Conservation (phyloP, 53 echinoderm and acorn worm species). For the Pentamera pediparva region DNA sequence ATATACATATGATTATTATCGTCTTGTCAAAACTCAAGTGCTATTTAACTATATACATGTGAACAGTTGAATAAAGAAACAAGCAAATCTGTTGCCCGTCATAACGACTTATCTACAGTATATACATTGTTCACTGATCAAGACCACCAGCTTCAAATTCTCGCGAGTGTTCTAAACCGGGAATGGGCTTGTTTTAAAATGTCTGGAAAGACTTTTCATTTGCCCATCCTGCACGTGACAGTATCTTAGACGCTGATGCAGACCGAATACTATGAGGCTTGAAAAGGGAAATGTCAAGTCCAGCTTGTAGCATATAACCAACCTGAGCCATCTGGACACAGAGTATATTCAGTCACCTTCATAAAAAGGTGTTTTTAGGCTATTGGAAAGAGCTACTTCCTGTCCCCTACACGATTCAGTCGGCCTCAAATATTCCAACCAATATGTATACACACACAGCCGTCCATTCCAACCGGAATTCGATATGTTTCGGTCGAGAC, state of each 20-base stretch:
- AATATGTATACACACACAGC: background rate
- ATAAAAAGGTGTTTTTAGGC: background rate
- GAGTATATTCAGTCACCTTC: background rate
- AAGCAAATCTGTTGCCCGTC: no score
- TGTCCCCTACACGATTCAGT: background rate
- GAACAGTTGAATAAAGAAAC: no score
- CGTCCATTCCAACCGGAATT: background rate
- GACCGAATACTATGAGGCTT: constrained; percentile 5
- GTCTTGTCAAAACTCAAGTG: no score
- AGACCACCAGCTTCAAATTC: background rate
- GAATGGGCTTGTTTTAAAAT: constrained; percentile 1
- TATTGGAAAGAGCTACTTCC: background rate
- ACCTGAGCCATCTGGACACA: constrained; percentile 10
- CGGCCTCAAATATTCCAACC: background rate
- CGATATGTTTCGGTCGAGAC: background rate
- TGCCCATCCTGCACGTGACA: constrained; percentile 5
- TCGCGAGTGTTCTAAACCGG: background rate
- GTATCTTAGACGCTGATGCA: constrained; percentile 16
- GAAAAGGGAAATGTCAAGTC: background rate
- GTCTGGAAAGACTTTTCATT: constrained; percentile 7
- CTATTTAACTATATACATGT: no score
- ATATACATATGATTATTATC: no score
- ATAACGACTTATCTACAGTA: background rate
- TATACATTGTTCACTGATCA: background rate
- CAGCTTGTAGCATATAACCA: background rate